Base-by-base conservation (phyloP, 2,113 vertebrate species). In the Trachemys scripta region DNA sequence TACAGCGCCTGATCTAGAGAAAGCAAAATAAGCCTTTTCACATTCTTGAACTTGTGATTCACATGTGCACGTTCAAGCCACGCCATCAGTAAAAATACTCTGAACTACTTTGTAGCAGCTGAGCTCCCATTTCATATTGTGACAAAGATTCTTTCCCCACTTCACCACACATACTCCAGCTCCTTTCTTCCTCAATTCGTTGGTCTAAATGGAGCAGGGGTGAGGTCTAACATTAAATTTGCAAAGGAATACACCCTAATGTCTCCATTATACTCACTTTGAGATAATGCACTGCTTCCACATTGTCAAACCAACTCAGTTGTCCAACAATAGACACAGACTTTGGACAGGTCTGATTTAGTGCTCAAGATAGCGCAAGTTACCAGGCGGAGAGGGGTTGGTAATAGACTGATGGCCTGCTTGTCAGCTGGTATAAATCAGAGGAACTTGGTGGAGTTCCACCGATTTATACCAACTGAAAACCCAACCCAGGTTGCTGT, bases 381-480 rank as follows among this genome's bases (percentile, higher is more conserved):
- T 72, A 72, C n/a, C 0, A 2, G n/a, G 35, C 4, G 8, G 1
- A 3, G 45, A 3, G 45, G 47, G 5, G 8, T 29, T 75, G 38
- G 20, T 47, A 29, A 35, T 38, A 87, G 54, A 35, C n/a, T 45
- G 72, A 75, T 80, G 65, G 53, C 10, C 35, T 45, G 45, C 45
- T 35, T 20, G 24, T 17, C 5, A 31, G 22, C 10, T 51, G 24
- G 27, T 51, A 9, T 17, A 85, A 90, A 69, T 51, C 31, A 54
- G 7, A 8, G 11, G 75, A 38, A 35, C 10, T 31, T n/a, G 1
- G 7, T 45, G 65, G 47, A 89, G 51, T 51, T 50, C 19, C 45
- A 6, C 38, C 22, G 19, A 20, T 50, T 31, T 11, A 6, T 35
- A 27, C 2, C 22, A 24, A 31, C 0, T 8, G 25, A 6, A 25